Base-by-base conservation (phyloP, 2,888 invertebrate genomes). In the Gastracanthus pulcherrimus region DNA sequence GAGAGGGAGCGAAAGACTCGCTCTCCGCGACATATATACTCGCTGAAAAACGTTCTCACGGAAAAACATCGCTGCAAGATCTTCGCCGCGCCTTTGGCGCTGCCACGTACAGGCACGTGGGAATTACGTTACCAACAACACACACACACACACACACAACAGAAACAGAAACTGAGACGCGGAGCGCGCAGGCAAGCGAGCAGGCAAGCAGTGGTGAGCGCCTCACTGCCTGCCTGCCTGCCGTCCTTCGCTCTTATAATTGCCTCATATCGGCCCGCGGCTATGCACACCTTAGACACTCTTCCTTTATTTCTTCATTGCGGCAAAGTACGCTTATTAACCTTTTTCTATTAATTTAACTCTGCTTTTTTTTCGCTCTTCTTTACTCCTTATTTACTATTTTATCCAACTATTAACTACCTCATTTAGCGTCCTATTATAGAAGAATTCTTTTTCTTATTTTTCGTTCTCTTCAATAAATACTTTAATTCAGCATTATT, bases 101-200 rank as follows among this genome's bases (percentile, higher is more conserved):
- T 3, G 3, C 3, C 4, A 48, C 74, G 34, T 60, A 51, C 72
- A 23, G 36, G 19, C 76, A 83, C 86, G 87, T 86, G 86, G 87
- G 87, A 86, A 87, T 87, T 86, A 84, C 85, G 86, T 85, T 86
- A 85, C 84, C 84, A 83, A 80, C 82, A 80, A 83, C 31, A 74
- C 82, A 86, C 55, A 55, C 55, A 55, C 55, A 55, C n/a, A n/a
- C n/a, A n/a, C n/a, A n/a, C n/a, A 26, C 55, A 55, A 26, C 26
- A 58, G 64, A 36, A 34, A 41, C 48, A 66, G 58, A 75, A 7
- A 70, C 16, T 31, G 74, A 26, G 45, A 79, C 13, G 38, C 13
- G 70, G 41, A 67, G 41, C 55, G n/a, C 1, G 29, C 3, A 16
- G 38, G 3, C 16, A 48, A 19, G 13, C n/a, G 3, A 7, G 13